Evolutionary conservation across 2,797 vertebrate species (phyloP).

Genomic region (Myiotriccus ornatus): DNA sequence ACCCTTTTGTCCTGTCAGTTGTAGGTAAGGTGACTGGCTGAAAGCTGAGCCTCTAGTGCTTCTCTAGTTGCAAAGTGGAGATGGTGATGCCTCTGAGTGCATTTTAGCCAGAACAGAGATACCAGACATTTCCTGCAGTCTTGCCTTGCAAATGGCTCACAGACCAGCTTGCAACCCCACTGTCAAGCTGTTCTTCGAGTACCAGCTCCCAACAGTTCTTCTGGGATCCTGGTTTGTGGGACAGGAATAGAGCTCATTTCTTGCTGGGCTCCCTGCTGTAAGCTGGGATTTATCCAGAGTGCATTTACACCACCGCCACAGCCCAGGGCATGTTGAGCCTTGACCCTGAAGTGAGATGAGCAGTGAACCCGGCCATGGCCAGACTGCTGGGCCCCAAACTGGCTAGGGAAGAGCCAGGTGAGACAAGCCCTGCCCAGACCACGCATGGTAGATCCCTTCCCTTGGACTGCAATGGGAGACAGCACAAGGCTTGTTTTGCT

Average conservation of each 20-base stretch:
- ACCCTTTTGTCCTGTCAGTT: neutral
- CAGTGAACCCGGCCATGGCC: neutral
- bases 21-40: neutral
- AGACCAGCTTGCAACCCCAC: neutral
- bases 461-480: neutral
- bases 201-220: neutral
- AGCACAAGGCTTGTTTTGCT: neutral
- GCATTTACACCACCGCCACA: neutral
- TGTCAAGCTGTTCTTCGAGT: neutral
- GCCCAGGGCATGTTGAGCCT: accelerated
- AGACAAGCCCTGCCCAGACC: neutral
- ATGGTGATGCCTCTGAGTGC: neutral
- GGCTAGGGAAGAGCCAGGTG: neutral
- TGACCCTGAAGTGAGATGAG: neutral
- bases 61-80: neutral
- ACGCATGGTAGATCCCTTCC: accelerated
- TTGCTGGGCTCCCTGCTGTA: neutral
- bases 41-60: neutral
- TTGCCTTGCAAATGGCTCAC: neutral
- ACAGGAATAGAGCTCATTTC: neutral
- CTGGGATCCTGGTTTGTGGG: neutral
- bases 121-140: neutral
- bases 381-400: accelerated
- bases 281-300: neutral
- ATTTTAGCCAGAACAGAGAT: neutral